A percentile compares a stretch with the other conserved stretches of the same genome.
These are phyloP conservation scores for Latrodectus elegans DNA, from an alignment of 2,888 invertebrate species.

Conservation along the genomic window DNA sequence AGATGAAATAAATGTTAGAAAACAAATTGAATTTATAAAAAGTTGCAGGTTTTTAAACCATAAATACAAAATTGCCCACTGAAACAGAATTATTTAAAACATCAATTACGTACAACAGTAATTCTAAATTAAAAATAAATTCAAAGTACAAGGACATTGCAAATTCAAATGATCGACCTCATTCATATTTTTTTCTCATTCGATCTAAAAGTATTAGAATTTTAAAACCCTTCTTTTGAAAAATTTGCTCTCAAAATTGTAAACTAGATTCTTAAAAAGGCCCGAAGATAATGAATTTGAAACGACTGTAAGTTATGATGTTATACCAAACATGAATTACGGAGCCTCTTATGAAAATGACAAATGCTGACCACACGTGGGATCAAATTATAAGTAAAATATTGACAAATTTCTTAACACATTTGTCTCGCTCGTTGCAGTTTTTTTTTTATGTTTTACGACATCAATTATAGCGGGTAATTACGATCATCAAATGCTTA, in stretches of 20 bases:
- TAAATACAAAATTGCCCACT: too few relatives aligned
- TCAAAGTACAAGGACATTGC: too few relatives aligned
- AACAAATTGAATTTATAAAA: too few relatives aligned
- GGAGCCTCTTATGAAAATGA: slow-evolving; percentile 18
- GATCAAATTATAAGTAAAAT: not conserved
- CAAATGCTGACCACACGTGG: not conserved
- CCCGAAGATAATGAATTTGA: not conserved
- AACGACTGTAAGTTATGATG: not conserved
- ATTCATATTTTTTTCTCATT: too few relatives aligned
- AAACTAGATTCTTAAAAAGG: not conserved
- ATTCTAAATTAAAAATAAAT: too few relatives aligned
- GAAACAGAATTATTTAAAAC: too few relatives aligned
- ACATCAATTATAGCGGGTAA: slow-evolving; percentile 42
- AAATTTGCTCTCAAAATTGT: not conserved
- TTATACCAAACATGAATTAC: slow-evolving; percentile 4
- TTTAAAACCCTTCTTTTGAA: too few relatives aligned
- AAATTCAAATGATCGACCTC: too few relatives aligned
- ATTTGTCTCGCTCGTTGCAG: slow-evolving; percentile 4
- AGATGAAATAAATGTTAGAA: too few relatives aligned
- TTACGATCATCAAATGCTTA: slow-evolving; percentile 36
- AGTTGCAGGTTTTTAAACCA: too few relatives aligned
- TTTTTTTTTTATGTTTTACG: not conserved
- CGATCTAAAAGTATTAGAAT: too few relatives aligned
- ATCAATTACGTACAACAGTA: too few relatives aligned
- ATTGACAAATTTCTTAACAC: slow-evolving; percentile 13